Conservation (phyloP, 2,797 vertebrate species). For the Rhyacichthys aspro region DNA sequence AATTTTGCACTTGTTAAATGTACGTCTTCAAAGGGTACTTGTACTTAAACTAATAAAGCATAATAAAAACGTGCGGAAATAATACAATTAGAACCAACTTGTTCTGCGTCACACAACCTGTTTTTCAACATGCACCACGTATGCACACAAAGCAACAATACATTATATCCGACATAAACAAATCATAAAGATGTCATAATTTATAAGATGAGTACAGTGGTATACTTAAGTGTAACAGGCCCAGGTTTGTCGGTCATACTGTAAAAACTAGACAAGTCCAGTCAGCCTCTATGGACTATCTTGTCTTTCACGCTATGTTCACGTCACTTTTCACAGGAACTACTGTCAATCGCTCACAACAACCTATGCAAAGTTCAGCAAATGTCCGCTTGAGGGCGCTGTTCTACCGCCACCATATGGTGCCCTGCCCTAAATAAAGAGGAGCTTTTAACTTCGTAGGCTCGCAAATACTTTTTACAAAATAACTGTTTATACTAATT, state of each 20-base stretch:
- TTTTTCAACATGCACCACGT: constrained; percentile 4
- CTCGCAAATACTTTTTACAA: no score
- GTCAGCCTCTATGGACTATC: constrained; percentile 1
- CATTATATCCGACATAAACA: background rate
- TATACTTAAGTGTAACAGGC: background rate
- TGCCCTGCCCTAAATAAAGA: constrained; percentile 4
- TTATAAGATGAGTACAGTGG: background rate
- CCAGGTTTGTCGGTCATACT: background rate
- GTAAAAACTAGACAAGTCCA: constrained; percentile 8
- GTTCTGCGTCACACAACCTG: constrained; percentile 15
- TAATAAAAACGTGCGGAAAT: background rate
- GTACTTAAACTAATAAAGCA: background rate
- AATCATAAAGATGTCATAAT: background rate
- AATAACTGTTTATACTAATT: no score
- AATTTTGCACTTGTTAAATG: constrained; percentile 8
- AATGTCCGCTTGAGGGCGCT: constrained; percentile 56
- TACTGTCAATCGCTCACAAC: constrained; percentile 21
- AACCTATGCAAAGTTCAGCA: constrained; percentile 13
- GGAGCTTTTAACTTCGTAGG: background rate
- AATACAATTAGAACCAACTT: background rate
- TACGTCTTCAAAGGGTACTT: background rate
- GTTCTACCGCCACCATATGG: constrained; percentile 8
- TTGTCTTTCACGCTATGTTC: constrained; percentile 7
- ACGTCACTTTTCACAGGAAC: constrained; percentile 42
- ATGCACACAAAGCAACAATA: background rate